Base-by-base conservation (phyloP, 2,797 vertebrate genomes). In the Pangasius sanitwongsei region DNA sequence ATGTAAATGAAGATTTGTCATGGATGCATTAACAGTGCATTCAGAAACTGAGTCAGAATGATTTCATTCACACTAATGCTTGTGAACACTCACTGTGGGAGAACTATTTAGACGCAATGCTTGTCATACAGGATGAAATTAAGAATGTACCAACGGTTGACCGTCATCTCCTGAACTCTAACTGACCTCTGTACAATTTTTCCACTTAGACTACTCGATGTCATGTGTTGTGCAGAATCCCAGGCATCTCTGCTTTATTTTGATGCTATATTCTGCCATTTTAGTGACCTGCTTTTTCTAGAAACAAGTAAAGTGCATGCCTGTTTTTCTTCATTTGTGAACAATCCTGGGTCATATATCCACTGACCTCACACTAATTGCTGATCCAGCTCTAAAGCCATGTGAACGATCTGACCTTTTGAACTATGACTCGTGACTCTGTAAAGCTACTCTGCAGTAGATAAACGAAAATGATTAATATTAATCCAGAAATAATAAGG, bases 141-240 rank as follows among this genome's bases (percentile, higher is more conserved):
- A 83, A 41, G 57, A 28, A 41, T 0, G 12, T 7, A 44, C 53
- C 28, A 20, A 23, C 0, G 18, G 3, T 25, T 81, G 8, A 57
- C 55, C 25, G 2, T 81, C 23, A 83, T 4, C 25, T n/a, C 53
- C 41, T 81, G 44, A 89, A 84, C 78, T 88, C 69, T 80, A 37
- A 72, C 34, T 67, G 72, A 91, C 84, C 88, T 86, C 55, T 59
- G n/a, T 37, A 83, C 18, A 55, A 20, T 86, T 61, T 63, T 85
- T 48, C 37, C 8, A 80, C 48, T 80, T 28, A 28, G 63, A 16
- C 48, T 15, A 18, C 15, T 9, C 8, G 13, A 59, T 15, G n/a
- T 88, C 55, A 81, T 85, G 72, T 50, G 74, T 12, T 85, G 57
- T 82, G 18, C 23, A 48, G 37, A 2, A 28, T 2, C 13, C 7